Percentiles rank a stretch among this genome's conserved stretches.
phyloP scores from a whole-genome alignment of 37 sponge, comb jelly and placozoan genomes.

The Ianthella basta region DNA sequence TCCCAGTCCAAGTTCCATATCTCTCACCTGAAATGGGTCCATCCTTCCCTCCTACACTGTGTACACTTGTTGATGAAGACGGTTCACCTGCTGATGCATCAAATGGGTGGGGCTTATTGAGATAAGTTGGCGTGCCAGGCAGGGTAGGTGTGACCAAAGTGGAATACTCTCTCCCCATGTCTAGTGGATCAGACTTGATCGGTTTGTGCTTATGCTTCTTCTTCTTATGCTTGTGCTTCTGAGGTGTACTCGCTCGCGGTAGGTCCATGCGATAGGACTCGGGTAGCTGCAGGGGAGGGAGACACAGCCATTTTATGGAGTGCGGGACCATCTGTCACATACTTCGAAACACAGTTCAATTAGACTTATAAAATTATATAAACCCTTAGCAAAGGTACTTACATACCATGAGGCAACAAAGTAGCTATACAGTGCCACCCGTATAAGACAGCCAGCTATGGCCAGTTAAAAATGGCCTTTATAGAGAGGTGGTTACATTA shows the following conservation, averaged over 20 bases:
- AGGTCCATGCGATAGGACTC: constrained; percentile 72
- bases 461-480: no score
- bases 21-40: not conserved
- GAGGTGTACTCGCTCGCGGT: not conserved
- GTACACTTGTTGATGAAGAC: constrained; percentile 23
- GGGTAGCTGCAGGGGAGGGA: constrained; percentile 53
- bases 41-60: constrained; percentile 10
- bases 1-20: not conserved
- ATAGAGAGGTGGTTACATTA: no score
- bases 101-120: not conserved
- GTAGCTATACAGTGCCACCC: no score
- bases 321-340: no score
- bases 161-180: not conserved
- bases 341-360: no score
- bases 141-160: constrained; percentile 25
- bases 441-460: no score
- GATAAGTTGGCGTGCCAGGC: constrained; percentile 13
- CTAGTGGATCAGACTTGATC: constrained; percentile 42
- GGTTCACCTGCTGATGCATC: constrained; percentile 1
- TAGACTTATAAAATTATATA: no score
- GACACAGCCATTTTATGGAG: no score
- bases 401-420: no score
- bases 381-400: no score
- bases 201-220: constrained; percentile 75
- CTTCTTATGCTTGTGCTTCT: constrained; percentile 58